Percentiles rank a stretch among this genome's conserved stretches.
phyloP scores from a whole-genome alignment of 2,888 invertebrate genomes.

The Caenorhabditis parvicauda region DNA sequence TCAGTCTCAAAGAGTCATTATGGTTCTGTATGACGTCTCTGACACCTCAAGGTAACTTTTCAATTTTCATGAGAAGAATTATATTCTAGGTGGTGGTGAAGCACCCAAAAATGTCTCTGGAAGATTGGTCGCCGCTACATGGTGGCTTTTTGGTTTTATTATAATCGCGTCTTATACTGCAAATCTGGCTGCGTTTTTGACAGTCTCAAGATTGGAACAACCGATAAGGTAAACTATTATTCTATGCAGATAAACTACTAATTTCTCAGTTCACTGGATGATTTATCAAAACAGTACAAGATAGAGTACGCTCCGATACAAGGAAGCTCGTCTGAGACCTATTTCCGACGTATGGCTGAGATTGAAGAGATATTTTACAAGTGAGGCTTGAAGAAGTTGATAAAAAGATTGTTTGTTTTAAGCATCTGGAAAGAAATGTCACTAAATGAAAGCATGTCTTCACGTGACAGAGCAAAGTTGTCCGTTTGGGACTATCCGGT shows the following conservation, averaged over 20 bases:
- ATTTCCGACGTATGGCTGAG: slow-evolving; percentile 91
- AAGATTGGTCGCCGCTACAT: slow-evolving; percentile 85
- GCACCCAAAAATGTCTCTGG: slow-evolving; percentile 94
- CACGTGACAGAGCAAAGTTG: slow-evolving; percentile 84
- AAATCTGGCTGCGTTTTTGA: slow-evolving; percentile 92
- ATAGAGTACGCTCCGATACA: slow-evolving; percentile 89
- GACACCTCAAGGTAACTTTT: slow-evolving; percentile 74
- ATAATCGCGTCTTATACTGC: slow-evolving; percentile 98
- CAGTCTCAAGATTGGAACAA: slow-evolving; percentile 68
- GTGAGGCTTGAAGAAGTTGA: too few relatives aligned
- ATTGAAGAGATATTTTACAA: slow-evolving; percentile 92
- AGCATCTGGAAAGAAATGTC: slow-evolving; percentile 99
- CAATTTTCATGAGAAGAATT: too few relatives aligned
- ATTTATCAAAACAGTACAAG: slow-evolving; percentile 90
- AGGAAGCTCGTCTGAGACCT: slow-evolving; percentile 84
- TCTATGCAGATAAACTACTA: not conserved
- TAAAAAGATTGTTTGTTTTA: slow-evolving; percentile 15
- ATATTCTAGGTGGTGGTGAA: slow-evolving; percentile 80
- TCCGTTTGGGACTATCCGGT: slow-evolving; percentile 99
- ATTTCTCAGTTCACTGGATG: slow-evolving; percentile 72
- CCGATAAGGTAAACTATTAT: slow-evolving; percentile 46
- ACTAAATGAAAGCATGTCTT: slow-evolving; percentile 84
- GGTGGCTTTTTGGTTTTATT: slow-evolving; percentile 97
- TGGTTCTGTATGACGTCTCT: slow-evolving; percentile 99
- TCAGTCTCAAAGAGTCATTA: slow-evolving; percentile 89